Conservation (phyloP, 2,797 vertebrate genomes). For the Chiroxiphia lanceolata region DNA sequence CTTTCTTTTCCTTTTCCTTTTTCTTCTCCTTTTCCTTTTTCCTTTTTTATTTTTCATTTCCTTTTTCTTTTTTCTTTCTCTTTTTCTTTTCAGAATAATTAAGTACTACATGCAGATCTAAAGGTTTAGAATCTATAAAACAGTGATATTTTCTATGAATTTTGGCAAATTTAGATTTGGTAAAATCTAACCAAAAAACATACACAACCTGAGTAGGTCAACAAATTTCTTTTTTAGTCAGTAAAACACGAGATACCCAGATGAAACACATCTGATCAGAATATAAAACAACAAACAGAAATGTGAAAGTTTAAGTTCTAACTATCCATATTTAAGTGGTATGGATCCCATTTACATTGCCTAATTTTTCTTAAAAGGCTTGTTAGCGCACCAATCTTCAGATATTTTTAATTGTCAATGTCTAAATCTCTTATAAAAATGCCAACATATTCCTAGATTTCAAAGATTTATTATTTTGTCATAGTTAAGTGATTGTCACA, state of each 20-base stretch:
- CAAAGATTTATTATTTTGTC: neutral
- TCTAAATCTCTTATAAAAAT: neutral
- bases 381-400: neutral
- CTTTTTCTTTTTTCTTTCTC: too few relatives aligned
- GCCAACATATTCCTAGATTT: neutral
- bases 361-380: neutral
- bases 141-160: neutral
- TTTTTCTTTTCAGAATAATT: neutral
- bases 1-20: fast-evolving
- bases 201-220: neutral
- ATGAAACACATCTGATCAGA: neutral
- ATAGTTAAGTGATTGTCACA: neutral
- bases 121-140: neutral
- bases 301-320: neutral
- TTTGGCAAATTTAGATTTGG: neutral
- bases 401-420: neutral
- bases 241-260: neutral
- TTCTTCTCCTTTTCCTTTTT: too few relatives aligned
- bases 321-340: neutral
- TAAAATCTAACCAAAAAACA: neutral
- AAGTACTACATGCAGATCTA: neutral
- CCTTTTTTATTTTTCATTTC: neutral
- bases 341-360: neutral
- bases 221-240: neutral
- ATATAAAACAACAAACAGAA: neutral